Evolutionary conservation across 1,140 invertebrate species (phyloP).

Genomic region (Agraylea sexmaculata): DNA sequence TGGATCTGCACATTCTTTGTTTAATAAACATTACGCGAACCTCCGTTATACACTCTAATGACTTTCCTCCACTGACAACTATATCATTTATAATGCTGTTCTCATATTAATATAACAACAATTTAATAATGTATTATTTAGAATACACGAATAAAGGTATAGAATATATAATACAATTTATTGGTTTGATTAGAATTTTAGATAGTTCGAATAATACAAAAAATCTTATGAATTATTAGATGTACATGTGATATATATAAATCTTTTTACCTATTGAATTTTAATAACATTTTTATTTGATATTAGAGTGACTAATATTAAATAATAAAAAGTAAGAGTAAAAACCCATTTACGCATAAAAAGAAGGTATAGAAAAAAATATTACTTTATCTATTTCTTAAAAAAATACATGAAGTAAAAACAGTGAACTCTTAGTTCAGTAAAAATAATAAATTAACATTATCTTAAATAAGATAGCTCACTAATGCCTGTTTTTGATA

Average conservation of each 20-base stretch:
- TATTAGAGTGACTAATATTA: not conserved
- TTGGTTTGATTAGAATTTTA: not conserved
- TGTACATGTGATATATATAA: too few species aligned
- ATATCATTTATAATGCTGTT: not conserved
- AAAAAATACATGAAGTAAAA: not conserved
- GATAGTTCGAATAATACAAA: not conserved
- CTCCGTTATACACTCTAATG: not conserved
- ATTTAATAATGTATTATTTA: not conserved
- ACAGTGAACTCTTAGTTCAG: not conserved
- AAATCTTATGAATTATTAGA: too few species aligned
- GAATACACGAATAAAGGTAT: conserved; percentile 2
- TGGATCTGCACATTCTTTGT: conserved; percentile 22
- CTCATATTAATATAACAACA: conserved; percentile 4
- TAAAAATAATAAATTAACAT: conserved; percentile 1
- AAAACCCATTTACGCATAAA: not conserved
- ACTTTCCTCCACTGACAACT: conserved; percentile 7
- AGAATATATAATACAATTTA: not conserved
- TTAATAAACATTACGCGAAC: conserved; percentile 21
- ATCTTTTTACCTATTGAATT: not conserved
- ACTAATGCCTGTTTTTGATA: not conserved
- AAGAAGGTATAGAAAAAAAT: not conserved
- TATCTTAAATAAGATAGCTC: conserved; percentile 1
- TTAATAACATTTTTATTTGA: not conserved
- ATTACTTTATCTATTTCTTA: too few species aligned
- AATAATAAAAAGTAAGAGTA: not conserved